phyloP scores from a whole-genome alignment of 1,140 invertebrate genomes.

The Muscidifurax raptorellus region DNA sequence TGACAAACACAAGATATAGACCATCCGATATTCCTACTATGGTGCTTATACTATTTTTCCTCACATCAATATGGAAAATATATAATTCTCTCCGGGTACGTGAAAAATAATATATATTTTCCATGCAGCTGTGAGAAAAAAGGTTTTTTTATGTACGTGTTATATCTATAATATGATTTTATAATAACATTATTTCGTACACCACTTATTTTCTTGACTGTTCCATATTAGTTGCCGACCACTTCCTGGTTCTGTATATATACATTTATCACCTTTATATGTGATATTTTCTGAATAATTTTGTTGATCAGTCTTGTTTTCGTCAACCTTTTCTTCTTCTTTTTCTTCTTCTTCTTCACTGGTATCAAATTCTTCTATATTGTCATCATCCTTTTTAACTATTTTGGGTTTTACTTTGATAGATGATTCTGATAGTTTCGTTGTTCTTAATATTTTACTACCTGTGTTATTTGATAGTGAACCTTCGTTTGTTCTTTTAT shows the following conservation, averaged over 20 bases:
- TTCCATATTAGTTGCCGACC: conserved; percentile 83
- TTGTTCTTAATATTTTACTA: background rate
- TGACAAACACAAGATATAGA: too few species aligned
- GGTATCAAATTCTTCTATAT: conserved; percentile 66
- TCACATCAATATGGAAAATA: too few species aligned
- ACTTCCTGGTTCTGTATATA: conserved; percentile 84
- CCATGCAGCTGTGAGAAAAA: too few species aligned
- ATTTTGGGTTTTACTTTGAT: conserved; percentile 44
- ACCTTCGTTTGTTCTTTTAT: background rate
- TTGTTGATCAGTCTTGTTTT: conserved; percentile 5
- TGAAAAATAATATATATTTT: too few species aligned
- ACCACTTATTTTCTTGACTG: conserved; percentile 78
- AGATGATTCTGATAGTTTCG: background rate
- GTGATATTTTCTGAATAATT: conserved; percentile 77
- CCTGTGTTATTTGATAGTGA: background rate
- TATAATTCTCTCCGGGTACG: too few species aligned
- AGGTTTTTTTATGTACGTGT: background rate
- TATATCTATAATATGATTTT: background rate
- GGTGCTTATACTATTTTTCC: too few species aligned
- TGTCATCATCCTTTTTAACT: conserved; percentile 51
- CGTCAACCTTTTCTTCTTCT: conserved; percentile 18
- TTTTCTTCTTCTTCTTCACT: conserved; percentile 60
- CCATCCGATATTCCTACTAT: too few species aligned
- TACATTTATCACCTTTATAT: conserved; percentile 82
- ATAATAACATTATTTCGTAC: conserved; percentile 53